Conservation (phyloP, 2,113 vertebrate genomes). For the Sinocyclocheilus grahami region DNA sequence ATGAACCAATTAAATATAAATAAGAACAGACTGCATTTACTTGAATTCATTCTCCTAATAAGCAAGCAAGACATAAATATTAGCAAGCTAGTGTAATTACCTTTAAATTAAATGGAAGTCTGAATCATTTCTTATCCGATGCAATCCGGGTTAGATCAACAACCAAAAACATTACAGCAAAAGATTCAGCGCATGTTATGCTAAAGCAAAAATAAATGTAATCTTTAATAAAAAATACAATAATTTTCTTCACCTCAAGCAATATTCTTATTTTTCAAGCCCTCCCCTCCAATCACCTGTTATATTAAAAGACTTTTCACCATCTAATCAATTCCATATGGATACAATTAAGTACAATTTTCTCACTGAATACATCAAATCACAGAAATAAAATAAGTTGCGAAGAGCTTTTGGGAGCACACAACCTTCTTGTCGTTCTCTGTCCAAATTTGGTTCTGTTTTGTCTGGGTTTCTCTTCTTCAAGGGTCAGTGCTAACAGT, state of each 20-base stretch:
- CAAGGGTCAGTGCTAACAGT: constrained; percentile 15
- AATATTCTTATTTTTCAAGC: background rate
- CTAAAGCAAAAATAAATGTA: background rate
- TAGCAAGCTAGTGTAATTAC: background rate
- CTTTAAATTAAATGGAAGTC: background rate
- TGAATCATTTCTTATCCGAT: background rate
- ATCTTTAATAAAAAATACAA: too few species aligned
- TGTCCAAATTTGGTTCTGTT: constrained; percentile 33
- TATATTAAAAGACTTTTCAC: background rate
- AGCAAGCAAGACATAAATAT: background rate
- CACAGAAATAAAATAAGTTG: background rate
- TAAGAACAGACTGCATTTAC: background rate
- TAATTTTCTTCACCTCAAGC: background rate
- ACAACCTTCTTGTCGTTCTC: background rate
- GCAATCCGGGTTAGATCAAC: background rate
- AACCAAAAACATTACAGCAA: too few species aligned
- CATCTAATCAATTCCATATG: background rate
- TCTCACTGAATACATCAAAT: background rate
- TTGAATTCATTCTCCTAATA: background rate
- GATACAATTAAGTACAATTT: background rate
- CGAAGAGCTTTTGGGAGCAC: background rate
- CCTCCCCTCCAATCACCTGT: background rate
- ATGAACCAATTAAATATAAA: background rate
- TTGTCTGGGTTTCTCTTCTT: constrained; percentile 28
- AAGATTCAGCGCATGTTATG: too few species aligned